Percentiles rank a stretch among this genome's conserved stretches.
Evolutionary conservation across 2,888 invertebrate species (phyloP).

Genomic region (Tetropium fuscum): DNA sequence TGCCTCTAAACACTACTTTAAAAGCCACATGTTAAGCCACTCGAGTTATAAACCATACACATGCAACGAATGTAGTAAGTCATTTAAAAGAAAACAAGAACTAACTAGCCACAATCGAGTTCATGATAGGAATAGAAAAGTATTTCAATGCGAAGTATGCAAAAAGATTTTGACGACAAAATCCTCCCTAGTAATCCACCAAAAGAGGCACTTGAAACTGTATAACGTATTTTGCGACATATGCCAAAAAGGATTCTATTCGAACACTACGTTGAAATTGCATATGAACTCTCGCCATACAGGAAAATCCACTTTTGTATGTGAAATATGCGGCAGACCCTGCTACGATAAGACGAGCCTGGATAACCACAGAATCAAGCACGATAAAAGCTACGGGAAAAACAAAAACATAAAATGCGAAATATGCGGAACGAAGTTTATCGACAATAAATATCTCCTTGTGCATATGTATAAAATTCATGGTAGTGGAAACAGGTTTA

Average conservation of each 20-base stretch:
- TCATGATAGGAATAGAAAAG: constrained; percentile 41
- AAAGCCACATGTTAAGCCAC: constrained; percentile 36
- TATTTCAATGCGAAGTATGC: constrained; percentile 67
- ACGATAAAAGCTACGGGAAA: constrained; percentile 45
- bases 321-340: constrained; percentile 51
- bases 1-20: constrained; percentile 67
- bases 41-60: constrained; percentile 23
- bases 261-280: constrained; percentile 38
- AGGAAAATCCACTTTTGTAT: constrained; percentile 48
- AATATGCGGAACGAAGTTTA: constrained; percentile 47
- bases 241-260: constrained; percentile 50
- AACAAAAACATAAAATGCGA: constrained; percentile 48
- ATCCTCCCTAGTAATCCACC: constrained; percentile 43
- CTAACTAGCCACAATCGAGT: constrained; percentile 35
- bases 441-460: constrained; percentile 46
- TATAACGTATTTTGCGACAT: constrained; percentile 52
- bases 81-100: constrained; percentile 41
- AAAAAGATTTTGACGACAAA: constrained; percentile 67
- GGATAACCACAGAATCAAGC: constrained; percentile 48
- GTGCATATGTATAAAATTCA: constrained; percentile 49
- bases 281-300: constrained; percentile 50
- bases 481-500: constrained; percentile 40
- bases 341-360: constrained; percentile 50
- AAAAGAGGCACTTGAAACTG: constrained; percentile 53
- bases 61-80: constrained; percentile 35